Base-by-base conservation (phyloP, 2,113 vertebrate species). In the Pristiophorus japonicus region DNA sequence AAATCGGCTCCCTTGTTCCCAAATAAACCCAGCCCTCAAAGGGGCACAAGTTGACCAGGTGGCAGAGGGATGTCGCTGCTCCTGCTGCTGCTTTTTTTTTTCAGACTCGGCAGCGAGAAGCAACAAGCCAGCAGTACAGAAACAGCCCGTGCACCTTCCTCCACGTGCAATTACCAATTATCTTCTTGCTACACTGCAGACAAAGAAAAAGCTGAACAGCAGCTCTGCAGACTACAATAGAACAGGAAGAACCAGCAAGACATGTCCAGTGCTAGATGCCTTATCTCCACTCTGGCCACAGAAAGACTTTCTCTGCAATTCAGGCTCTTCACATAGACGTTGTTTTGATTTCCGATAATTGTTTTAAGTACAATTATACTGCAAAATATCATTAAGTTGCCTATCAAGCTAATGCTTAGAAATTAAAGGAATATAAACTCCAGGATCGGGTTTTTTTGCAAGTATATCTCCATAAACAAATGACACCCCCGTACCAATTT, bases 151-250 rank as follows among this genome's bases (percentile, higher is more conserved):
- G 88, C n/a, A 38, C 59, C 63, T 63, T 92, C 55, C 55, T 10
- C 88, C 34, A 55, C 18, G 16, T 92, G 59, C 88, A 92, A 92
- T 92, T 65, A 92, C 16, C 59, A 92, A 92, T 92, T 92, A 92
- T 63, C 1, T 38, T 38, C 14, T 24, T 63, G 88, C 88, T 63
- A 63, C 88, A 22, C 16, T 63, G 59, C 88, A 38, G 22, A 59
- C 88, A 92, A 38, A 92, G 59, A 38, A 63, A 92, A 63, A 63
- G 55, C 88, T 18, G 10, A 38, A 38, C 55, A 63, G 59, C n/a
- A 92, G 16, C 38, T 63, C 42, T 65, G 59, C n/a, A 92, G 14
- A 81, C 42, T 63, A 6, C 65, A 63, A 38, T 62, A 38, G n/a
- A 38, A 38, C 88, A 92, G 87, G 30, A n/a, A 90, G 87, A 90